Base-by-base conservation (phyloP, 2,888 invertebrate species). In the Baccha elongata region DNA sequence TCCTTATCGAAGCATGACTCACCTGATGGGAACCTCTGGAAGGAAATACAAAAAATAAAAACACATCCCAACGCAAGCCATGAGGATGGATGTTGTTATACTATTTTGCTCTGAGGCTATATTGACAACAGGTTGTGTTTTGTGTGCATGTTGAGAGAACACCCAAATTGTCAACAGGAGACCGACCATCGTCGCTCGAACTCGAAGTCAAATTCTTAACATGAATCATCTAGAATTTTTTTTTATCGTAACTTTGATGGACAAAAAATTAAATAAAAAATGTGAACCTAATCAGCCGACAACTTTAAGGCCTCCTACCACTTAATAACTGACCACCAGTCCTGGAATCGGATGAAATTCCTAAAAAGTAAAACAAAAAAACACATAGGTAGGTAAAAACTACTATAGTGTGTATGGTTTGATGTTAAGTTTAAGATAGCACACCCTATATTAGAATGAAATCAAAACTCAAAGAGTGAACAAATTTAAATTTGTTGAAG, bases 111-210 rank as follows among this genome's bases (percentile, higher is more conserved):
- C 21, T 23, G 40, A 17, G 55, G 55, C 80, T 69, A 74, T 74
- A 53, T 26, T 52, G 44, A 40, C 55, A 55, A 68, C 74, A 26
- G 53, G 53, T 48, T 55, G 53, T 40, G 58, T 10, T 8, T 58
- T 55, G 60, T 48, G 55, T 44, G 21, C 37, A 58, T 48, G 26
- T 58, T n/a, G 46, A 60, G 44, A 71, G 76, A 81, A 81, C 81
- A 81, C 81, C 71, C 81, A 81, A 67, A 81, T 81, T 76, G 81
- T 76, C 81, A 72, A 81, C 71, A 81, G 71, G 71, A 76, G 71
- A 75, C 71, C 71, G n/a, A 72, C 81, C 65, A 65, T n/a, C 65
- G 71, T n/a, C n/a, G n/a, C n/a, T n/a, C n/a, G n/a, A n/a, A n/a
- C 64, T 48, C 37, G 29, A 69, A 75, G 52, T 76, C 46, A 26